phyloP scores from a whole-genome alignment of 2,888 invertebrate species.

The Formica aserva region DNA sequence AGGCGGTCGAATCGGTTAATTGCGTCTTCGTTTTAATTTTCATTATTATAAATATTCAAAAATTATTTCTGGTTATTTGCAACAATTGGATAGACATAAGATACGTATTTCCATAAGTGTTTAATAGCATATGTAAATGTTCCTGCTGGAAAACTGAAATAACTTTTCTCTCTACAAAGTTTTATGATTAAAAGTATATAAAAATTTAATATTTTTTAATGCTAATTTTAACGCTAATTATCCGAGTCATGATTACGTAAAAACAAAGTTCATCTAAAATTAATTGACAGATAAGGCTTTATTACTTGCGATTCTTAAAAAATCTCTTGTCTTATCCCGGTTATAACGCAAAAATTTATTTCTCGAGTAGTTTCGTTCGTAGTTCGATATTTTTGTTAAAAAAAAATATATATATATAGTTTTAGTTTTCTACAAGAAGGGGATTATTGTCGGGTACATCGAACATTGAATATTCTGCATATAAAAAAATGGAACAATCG shows the following conservation, averaged over 20 bases:
- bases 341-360: background rate
- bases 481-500: slow-evolving; percentile 4
- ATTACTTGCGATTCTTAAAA: background rate
- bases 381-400: background rate
- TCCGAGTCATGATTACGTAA: background rate
- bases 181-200: background rate
- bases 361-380: background rate
- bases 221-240: background rate
- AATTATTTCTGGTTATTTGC: background rate
- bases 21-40: background rate
- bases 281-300: background rate
- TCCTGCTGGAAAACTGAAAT: background rate
- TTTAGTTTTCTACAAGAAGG: background rate
- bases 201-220: background rate
- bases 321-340: background rate
- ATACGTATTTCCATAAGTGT: background rate
- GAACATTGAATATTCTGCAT: background rate
- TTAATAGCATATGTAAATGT: background rate
- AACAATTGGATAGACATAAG: background rate
- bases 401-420: background rate
- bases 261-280: slow-evolving; percentile 4
- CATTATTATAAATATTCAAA: background rate
- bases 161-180: background rate
- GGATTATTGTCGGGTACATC: background rate
- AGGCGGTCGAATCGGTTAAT: slow-evolving; percentile 17